These are phyloP conservation scores for Bugulina stolonifera DNA, from an alignment of 2,888 invertebrate genomes.

Conservation along the genomic window DNA sequence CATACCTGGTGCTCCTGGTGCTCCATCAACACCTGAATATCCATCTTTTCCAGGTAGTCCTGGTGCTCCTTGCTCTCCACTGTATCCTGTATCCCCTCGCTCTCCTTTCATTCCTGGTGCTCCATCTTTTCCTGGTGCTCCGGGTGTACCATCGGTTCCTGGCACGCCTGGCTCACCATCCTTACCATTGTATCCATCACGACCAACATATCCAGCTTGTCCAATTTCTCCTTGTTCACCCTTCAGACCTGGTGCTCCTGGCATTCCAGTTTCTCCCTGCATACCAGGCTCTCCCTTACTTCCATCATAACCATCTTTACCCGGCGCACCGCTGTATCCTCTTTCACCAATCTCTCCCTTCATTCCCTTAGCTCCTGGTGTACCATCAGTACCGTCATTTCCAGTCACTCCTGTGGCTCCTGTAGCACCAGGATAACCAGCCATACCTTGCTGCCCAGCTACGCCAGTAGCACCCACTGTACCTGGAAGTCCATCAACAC, in stretches of 20 bases:
- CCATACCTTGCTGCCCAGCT: constrained; percentile 3
- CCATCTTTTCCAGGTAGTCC: neutral
- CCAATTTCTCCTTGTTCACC: neutral
- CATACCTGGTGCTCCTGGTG: neutral
- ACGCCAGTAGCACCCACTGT: neutral
- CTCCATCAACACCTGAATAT: neutral
- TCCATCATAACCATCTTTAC: constrained; percentile 23
- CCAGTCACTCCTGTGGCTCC: constrained; percentile 1
- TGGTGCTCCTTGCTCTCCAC: neutral
- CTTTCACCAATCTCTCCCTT: neutral
- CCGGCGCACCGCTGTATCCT: neutral
- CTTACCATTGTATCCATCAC: neutral
- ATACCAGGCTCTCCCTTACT: neutral
- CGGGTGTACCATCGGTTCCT: neutral
- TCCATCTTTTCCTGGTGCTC: neutral
- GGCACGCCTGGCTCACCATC: neutral
- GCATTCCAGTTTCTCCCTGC: neutral
- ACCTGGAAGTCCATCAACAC: constrained; percentile 6
- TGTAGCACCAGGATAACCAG: constrained; percentile 12
- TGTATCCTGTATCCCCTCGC: neutral
- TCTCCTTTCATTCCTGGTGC: neutral
- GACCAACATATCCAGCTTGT: neutral
- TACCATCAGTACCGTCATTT: neutral
- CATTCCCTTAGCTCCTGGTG: neutral
- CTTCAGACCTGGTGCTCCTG: neutral